phyloP scores from a whole-genome alignment of 2,888 invertebrate genomes.

The Mythimna vitellina region DNA sequence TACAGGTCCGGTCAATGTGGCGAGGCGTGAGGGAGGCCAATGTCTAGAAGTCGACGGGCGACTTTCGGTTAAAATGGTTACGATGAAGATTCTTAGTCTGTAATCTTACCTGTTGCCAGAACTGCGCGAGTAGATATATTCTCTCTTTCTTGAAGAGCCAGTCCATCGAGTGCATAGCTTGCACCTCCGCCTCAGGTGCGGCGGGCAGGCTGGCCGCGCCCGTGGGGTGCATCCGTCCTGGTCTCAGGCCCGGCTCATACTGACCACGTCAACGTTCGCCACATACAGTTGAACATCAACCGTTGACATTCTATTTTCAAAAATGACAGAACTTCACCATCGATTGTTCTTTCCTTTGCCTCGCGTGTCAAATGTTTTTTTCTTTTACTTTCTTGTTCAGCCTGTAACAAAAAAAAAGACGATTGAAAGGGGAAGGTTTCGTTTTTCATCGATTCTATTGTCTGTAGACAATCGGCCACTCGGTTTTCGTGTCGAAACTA shows the following conservation, averaged over 20 bases:
- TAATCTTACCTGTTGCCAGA: constrained; percentile 98
- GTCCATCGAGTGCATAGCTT: constrained; percentile 98
- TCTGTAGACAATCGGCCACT: constrained; percentile 85
- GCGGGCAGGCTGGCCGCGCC: constrained; percentile 93
- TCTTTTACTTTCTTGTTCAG: constrained; percentile 78
- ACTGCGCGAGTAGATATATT: constrained; percentile 98
- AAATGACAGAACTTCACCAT: constrained; percentile 62
- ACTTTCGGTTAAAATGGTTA: no score
- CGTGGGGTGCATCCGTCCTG: constrained; percentile 94
- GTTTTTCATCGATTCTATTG: constrained; percentile 84
- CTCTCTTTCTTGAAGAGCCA: constrained; percentile 99
- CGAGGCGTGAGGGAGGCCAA: not conserved
- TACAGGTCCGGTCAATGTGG: not conserved
- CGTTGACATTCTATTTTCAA: constrained; percentile 66
- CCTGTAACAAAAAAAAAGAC: constrained; percentile 84
- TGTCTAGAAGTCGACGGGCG: no score
- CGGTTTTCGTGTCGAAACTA: constrained; percentile 89
- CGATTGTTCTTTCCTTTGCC: constrained; percentile 78
- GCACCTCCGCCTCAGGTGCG: constrained; percentile 97
- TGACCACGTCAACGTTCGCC: constrained; percentile 71
- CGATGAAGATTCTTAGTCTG: not conserved
- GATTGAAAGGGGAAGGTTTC: constrained; percentile 82
- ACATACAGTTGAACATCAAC: constrained; percentile 57
- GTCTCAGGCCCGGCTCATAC: constrained; percentile 83
- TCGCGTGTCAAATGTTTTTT: constrained; percentile 73